Conservation (phyloP, 2,888 invertebrate genomes). For the Oscheius sp. region DNA sequence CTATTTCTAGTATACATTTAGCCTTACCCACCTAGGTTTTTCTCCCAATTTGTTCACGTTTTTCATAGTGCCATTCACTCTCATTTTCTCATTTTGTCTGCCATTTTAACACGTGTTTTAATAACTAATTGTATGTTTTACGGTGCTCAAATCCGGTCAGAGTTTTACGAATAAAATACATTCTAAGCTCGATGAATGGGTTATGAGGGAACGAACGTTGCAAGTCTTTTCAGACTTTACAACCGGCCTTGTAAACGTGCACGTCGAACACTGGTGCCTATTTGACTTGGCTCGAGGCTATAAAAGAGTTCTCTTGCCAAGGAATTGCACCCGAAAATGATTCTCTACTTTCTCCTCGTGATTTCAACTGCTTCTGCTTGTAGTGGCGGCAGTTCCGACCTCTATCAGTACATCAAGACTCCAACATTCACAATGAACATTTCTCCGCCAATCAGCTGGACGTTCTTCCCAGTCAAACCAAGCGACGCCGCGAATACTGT, state of each 20-base stretch:
- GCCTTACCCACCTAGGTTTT: too few relatives aligned
- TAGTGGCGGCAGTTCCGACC: conserved; percentile 25
- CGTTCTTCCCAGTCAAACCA: conserved; percentile 54
- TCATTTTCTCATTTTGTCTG: conserved; percentile 3
- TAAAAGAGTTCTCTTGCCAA: background rate
- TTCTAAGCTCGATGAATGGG: background rate
- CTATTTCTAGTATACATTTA: background rate
- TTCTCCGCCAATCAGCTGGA: conserved; percentile 62
- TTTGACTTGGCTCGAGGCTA: conserved; percentile 13
- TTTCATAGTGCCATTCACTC: background rate
- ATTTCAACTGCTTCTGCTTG: background rate
- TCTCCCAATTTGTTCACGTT: too few relatives aligned
- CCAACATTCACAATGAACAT: conserved; percentile 61
- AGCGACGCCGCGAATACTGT: conserved; percentile 42
- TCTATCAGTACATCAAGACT: conserved; percentile 52
- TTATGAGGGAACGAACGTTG: background rate
- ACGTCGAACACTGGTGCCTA: background rate
- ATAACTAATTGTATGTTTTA: conserved; percentile 13
- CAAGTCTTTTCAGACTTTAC: background rate
- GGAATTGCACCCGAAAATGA: conserved; percentile 7
- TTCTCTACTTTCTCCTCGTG: conserved; percentile 6
- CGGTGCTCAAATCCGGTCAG: conserved; percentile 31
- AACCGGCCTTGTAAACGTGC: conserved; percentile 1
- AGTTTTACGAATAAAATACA: conserved; percentile 16
- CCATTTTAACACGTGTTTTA: conserved; percentile 26